Base-by-base conservation (phyloP, 2,113 vertebrate species). In the Zapornia atra region DNA sequence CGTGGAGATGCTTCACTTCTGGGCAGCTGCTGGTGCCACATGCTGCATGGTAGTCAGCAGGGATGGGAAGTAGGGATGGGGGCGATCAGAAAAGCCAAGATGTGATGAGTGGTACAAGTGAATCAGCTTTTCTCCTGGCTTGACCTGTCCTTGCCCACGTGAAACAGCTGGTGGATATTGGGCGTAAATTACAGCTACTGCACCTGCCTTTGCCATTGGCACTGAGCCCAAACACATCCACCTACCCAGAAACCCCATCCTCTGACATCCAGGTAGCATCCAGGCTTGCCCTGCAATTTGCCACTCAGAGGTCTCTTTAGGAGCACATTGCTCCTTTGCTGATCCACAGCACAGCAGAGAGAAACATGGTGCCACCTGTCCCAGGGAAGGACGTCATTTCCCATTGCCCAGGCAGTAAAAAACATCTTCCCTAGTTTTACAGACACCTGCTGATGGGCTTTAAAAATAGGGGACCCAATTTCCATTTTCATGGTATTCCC, bases 401-500 rank as follows among this genome's bases (percentile, higher is more conserved):
- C 57, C 63, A 79, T 61, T 84, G 53, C 57, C 22, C 61, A 42
- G 28, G 48, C 69, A 85, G 42, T 91, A 80, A 69, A 69, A 92
- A 57, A 31, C 63, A 61, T 61, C 86, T 89, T 77, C 84, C 70
- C 46, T 46, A 25, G 1, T 72, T 96, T 96, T 94, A 96, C 63
- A 79, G 95, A 91, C 57, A 92, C 42, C 88, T 92, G 77, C 88
- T 51, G 5, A 87, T 61, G 84, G 36, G 57, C 83, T 92, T 95
- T 97, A 94, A 96, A 95, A 96, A 87, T 85, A 94, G 80, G 88
- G 83, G 61, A 82, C 77, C 48, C 80, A 92, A 93, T 93, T 94
- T 94, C 83, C 94, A 95, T 96, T 96, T 94, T 96, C 96, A 96
- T 95, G 77, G 91, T 87, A 84, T 72, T 95, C 86, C 69, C 84